Evolutionary conservation across 2,888 invertebrate genomes (phyloP).

Genomic region (Volucella zonaria): DNA sequence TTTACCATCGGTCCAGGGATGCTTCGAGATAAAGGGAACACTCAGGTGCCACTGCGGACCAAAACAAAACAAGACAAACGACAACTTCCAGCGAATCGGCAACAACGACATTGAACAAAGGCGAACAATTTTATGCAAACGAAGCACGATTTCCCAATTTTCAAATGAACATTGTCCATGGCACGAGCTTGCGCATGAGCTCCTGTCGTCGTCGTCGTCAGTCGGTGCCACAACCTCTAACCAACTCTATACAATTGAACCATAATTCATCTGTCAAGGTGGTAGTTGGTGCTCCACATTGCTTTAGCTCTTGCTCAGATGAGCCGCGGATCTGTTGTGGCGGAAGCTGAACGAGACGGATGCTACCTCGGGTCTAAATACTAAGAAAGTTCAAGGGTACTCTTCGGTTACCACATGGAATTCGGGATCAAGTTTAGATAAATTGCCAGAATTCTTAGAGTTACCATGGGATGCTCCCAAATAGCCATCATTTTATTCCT

Average conservation of each 20-base stretch:
- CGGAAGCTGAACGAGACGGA: too few relatives aligned
- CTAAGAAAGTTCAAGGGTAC: too few relatives aligned
- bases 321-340: background rate
- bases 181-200: conserved; percentile 51
- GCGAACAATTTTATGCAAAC: conserved; percentile 68
- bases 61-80: conserved; percentile 67
- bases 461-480: too few relatives aligned
- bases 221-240: conserved; percentile 2
- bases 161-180: conserved; percentile 64
- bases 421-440: too few relatives aligned
- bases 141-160: conserved; percentile 71
- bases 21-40: background rate
- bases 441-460: too few relatives aligned
- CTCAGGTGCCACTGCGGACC: conserved; percentile 30
- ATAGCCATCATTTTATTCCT: too few relatives aligned
- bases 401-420: too few relatives aligned
- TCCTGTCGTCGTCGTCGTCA: background rate
- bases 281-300: background rate
- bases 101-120: conserved; percentile 50
- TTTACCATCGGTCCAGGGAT: conserved; percentile 24
- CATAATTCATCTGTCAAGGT: conserved; percentile 69
- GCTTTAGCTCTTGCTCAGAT: background rate
- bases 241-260: conserved; percentile 59
- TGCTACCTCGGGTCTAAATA: too few relatives aligned
- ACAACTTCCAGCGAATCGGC: conserved; percentile 48